These are phyloP conservation scores for Pogonus chalceus DNA, from an alignment of 1,140 invertebrate genomes.

Conservation along the genomic window DNA sequence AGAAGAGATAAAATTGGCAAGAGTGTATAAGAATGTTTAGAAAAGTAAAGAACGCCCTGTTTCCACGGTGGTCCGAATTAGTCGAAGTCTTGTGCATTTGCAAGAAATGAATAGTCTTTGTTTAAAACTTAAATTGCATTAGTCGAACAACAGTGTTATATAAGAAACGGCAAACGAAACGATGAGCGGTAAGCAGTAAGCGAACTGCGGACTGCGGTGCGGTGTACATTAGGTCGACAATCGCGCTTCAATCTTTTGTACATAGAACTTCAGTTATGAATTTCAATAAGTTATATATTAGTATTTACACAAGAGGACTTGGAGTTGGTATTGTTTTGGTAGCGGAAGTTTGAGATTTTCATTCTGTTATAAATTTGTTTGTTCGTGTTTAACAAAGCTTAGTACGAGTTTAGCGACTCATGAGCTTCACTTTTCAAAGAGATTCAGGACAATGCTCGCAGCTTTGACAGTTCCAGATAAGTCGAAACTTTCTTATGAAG, in stretches of 20 bases:
- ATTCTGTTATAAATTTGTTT: slow-evolving; percentile 20
- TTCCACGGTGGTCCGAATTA: not conserved
- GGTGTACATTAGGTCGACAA: not conserved
- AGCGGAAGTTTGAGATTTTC: slow-evolving; percentile 23
- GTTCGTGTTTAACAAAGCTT: slow-evolving; percentile 22
- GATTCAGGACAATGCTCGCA: slow-evolving; percentile 1
- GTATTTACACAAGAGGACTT: slow-evolving; percentile 20
- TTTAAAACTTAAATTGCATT: slow-evolving; percentile 21
- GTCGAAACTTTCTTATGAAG: slow-evolving; percentile 3
- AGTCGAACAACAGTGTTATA: slow-evolving; percentile 13
- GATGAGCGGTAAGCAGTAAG: not conserved
- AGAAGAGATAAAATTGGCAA: not conserved
- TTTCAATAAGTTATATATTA: slow-evolving; percentile 27
- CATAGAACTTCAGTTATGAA: slow-evolving; percentile 22
- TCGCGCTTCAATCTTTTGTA: not conserved
- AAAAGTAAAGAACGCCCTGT: too few species aligned
- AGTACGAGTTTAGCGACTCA: not conserved
- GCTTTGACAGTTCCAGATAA: slow-evolving; percentile 6
- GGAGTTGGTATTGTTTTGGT: slow-evolving; percentile 19
- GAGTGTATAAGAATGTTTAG: too few species aligned
- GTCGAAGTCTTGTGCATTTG: slow-evolving; percentile 20
- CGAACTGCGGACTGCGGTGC: not conserved
- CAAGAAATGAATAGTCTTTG: slow-evolving; percentile 23
- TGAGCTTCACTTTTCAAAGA: not conserved
- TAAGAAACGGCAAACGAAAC: too few species aligned